Percentiles rank a stretch among this genome's conserved stretches.
Conservation (phyloP, 30 jellyfish, hydroid and myxozoan genomes). For the Turritopsis dohrnii region DNA sequence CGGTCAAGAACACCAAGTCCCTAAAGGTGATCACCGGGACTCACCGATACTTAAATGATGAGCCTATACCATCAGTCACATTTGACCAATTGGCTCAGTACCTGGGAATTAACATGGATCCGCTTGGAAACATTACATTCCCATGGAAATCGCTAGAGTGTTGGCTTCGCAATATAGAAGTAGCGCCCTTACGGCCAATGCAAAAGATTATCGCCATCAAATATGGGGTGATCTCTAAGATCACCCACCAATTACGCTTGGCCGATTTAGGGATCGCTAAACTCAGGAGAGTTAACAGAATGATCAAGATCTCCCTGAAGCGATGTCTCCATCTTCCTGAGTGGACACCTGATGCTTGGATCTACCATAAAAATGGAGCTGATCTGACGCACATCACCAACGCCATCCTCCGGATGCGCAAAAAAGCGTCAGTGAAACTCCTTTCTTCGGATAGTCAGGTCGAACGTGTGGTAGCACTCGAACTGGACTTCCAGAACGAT, state of each 20-base stretch:
- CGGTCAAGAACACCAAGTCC: neutral
- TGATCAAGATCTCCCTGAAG: too few species aligned
- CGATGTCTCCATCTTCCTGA: too few species aligned
- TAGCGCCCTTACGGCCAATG: neutral
- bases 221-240: neutral
- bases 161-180: neutral
- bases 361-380: too few species aligned
- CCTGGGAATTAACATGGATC: neutral
- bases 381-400: too few species aligned
- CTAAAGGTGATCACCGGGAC: neutral
- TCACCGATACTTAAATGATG: neutral
- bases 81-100: neutral
- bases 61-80: neutral
- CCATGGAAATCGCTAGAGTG: neutral
- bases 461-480: too few species aligned
- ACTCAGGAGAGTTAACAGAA: too few species aligned
- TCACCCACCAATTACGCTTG: neutral
- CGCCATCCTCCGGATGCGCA: too few species aligned
- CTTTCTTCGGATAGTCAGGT: too few species aligned
- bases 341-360: too few species aligned
- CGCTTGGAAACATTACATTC: neutral
- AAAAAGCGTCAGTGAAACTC: too few species aligned
- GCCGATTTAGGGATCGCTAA: too few species aligned
- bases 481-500: too few species aligned
- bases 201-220: neutral